phyloP scores from a whole-genome alignment of 2,113 vertebrate genomes.

The Oryzias celebensis region DNA sequence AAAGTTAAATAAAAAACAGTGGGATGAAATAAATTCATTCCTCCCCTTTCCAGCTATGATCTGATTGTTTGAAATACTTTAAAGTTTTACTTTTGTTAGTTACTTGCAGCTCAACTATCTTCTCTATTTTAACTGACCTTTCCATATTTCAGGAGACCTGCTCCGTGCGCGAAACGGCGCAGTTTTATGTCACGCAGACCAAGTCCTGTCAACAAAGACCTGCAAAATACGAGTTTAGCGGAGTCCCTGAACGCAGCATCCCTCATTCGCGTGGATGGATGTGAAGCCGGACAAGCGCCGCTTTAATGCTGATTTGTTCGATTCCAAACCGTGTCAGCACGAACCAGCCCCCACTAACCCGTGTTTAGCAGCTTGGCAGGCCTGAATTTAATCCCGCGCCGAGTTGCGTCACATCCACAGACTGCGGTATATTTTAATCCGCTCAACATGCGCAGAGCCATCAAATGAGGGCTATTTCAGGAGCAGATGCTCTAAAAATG shows the following conservation, averaged over 20 bases:
- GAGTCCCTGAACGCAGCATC: conserved; percentile 44
- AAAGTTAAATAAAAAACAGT: too few species aligned
- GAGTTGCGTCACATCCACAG: not conserved
- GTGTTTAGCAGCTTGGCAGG: not conserved
- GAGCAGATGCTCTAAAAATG: too few species aligned
- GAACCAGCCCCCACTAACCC: not conserved
- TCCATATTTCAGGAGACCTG: too few species aligned
- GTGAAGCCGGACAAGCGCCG: conserved; percentile 43
- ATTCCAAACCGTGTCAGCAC: conserved; percentile 12
- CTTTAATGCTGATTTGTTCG: conserved; percentile 25
- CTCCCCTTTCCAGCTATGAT: too few species aligned
- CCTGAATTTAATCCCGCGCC: not conserved
- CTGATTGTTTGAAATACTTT: too few species aligned
- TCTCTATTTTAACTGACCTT: too few species aligned
- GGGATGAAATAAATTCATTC: too few species aligned
- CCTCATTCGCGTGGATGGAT: conserved; percentile 27
- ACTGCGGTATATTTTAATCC: rapidly evolving
- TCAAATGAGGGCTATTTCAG: not conserved
- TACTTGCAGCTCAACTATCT: too few species aligned
- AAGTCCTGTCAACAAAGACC: rapidly evolving
- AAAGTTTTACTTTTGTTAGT: too few species aligned
- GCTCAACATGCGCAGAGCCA: not conserved
- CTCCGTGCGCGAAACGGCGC: too few species aligned
- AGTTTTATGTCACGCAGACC: too few species aligned
- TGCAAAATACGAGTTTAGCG: conserved; percentile 24